Evolutionary conservation across 2,113 vertebrate species (phyloP), one percentile per base, ranked within the genome.

Genomic region (Trichechus manatus): DNA sequence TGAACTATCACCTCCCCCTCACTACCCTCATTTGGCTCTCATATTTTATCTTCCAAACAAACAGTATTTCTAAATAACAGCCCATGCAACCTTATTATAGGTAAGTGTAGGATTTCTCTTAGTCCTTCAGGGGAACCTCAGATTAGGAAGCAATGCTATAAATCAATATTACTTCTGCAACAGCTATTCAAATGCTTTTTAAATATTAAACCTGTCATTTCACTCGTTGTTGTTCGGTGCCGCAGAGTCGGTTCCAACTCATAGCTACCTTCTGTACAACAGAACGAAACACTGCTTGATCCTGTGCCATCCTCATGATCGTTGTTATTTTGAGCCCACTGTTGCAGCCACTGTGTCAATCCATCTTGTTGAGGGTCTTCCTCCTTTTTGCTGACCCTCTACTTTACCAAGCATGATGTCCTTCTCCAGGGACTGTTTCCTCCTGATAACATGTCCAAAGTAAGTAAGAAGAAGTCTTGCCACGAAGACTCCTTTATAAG

Each of bases 131-230:
- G 81, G 81, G 29, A 94, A 89, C 19, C 20, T 29, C 44, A 66
- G 31, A 39, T 77, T 72, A 94, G 53, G 59, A 95, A 95, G 91
- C 83, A 92, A 68, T 78, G 59, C 39, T 77, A 93, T 59, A 81
- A 80, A 74, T 87, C 84, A 93, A 94, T 39, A 68, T 88, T 44
- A 68, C 91, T 96, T 92, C 85, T 90, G 33, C n/a, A 82, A 93
- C 63, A 95, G 61, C 72, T 84, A 91, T 66, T 33, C 70, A 84
- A 94, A 95, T 78, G 64, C 87, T 91, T 96, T 80, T 33, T 39
- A 80, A 72, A 95, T 53, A 85, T 90, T 92, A 95, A 94, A 96
- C n/a, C 82, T 90, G 78, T 33, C 33, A 33, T 87, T 68, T 85
- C 23, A 61, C 56, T 94, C 31, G 13, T 25, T 39, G 36, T 39